phyloP scores from a whole-genome alignment of 2,888 invertebrate species.

The Zaprionus bogoriensis region DNA sequence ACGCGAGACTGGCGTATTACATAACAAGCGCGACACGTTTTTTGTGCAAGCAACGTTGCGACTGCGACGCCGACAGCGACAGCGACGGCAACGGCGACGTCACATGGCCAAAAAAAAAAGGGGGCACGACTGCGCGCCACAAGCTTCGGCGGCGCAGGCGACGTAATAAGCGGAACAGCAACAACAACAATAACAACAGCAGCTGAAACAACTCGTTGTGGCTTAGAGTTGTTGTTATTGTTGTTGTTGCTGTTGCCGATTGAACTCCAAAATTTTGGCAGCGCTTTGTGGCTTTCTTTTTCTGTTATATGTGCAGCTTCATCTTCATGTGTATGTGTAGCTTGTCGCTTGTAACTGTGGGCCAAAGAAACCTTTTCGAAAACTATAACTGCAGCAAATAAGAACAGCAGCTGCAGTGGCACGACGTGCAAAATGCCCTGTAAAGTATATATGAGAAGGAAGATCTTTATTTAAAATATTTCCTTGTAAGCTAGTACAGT shows the following conservation, averaged over 20 bases:
- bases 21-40: slow-evolving; percentile 59
- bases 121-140: slow-evolving; percentile 70
- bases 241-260: slow-evolving; percentile 26
- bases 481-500: no score
- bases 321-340: neutral
- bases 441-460: no score
- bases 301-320: slow-evolving; percentile 9
- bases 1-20: slow-evolving; percentile 31
- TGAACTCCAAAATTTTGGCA: slow-evolving; percentile 47
- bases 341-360: slow-evolving; percentile 1
- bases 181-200: slow-evolving; percentile 24
- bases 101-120: slow-evolving; percentile 70
- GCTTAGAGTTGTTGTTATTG: slow-evolving; percentile 19
- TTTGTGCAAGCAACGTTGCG: slow-evolving; percentile 44
- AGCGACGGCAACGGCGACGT: slow-evolving; percentile 36
- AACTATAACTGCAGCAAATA: slow-evolving; percentile 31
- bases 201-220: slow-evolving; percentile 13
- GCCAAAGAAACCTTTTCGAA: slow-evolving; percentile 31
- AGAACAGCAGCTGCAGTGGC: neutral
- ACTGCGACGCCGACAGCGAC: slow-evolving; percentile 4
- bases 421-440: slow-evolving; percentile 17
- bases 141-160: slow-evolving; percentile 41
- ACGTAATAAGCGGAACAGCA: slow-evolving; percentile 49
- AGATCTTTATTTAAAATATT: no score
- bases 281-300: slow-evolving; percentile 49